phyloP scores from a whole-genome alignment of 37 sponge, comb jelly and placozoan genomes.

The Aplysina aerophoba region DNA sequence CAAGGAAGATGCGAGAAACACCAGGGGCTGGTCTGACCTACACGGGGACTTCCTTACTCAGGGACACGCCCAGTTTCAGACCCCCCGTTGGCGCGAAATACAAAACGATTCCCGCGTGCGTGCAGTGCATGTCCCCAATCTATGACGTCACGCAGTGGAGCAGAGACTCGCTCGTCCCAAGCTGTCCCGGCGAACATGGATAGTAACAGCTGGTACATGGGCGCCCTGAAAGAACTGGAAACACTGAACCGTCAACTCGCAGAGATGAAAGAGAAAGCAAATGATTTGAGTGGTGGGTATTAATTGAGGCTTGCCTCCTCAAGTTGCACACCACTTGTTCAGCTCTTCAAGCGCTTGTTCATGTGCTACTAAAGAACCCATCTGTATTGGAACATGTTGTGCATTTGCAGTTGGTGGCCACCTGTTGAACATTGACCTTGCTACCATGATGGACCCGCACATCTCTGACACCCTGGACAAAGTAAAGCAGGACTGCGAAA shows the following conservation, averaged over 20 bases:
- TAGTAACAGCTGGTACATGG: slow-evolving; percentile 1
- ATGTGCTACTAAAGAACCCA: not conserved
- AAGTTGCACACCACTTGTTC: too few relatives aligned
- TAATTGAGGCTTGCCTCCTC: not conserved
- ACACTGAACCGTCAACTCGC: slow-evolving; percentile 2
- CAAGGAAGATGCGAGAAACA: not conserved
- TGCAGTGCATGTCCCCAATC: not conserved
- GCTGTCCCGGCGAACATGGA: too few relatives aligned
- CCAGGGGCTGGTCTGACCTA: not conserved
- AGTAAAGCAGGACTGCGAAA: slow-evolving; percentile 46
- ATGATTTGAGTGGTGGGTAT: slow-evolving; percentile 10
- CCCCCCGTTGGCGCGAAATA: not conserved
- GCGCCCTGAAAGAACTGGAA: slow-evolving; percentile 12
- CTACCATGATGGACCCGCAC: slow-evolving; percentile 61
- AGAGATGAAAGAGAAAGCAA: slow-evolving; percentile 29
- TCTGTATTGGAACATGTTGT: not conserved
- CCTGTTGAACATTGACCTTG: slow-evolving; percentile 70
- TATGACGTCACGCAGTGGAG: not conserved
- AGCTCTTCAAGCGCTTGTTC: not conserved
- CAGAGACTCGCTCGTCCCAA: not conserved
- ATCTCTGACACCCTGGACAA: slow-evolving; percentile 16
- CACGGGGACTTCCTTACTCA: not conserved
- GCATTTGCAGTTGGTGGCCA: slow-evolving; percentile 43
- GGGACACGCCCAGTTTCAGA: not conserved
- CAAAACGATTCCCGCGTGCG: not conserved